A percentile compares a stretch with the other conserved stretches of the same genome.
Evolutionary conservation across 2,888 invertebrate species (phyloP).

Genomic region (Biston betularia): DNA sequence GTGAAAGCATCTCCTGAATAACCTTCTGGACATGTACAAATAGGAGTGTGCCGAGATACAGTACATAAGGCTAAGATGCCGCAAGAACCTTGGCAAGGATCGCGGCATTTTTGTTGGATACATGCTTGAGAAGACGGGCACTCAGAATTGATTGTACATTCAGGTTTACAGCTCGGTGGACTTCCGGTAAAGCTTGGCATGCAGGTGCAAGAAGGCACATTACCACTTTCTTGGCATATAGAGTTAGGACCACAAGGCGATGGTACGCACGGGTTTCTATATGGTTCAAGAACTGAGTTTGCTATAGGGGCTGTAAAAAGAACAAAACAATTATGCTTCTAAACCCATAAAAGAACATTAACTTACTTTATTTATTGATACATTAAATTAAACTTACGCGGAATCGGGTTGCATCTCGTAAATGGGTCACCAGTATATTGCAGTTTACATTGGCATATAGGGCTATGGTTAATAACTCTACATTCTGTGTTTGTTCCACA

Average conservation of each 20-base stretch:
- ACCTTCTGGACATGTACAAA: slow-evolving; percentile 90
- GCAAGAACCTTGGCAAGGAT: slow-evolving; percentile 91
- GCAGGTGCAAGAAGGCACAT: slow-evolving; percentile 88
- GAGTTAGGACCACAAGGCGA: slow-evolving; percentile 91
- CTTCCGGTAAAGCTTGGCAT: slow-evolving; percentile 86
- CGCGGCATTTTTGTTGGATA: slow-evolving; percentile 89
- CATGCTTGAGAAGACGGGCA: slow-evolving; percentile 89
- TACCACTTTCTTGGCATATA: slow-evolving; percentile 86
- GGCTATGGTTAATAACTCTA: slow-evolving; percentile 91
- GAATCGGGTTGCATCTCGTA: slow-evolving; percentile 84
- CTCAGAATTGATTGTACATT: slow-evolving; percentile 90
- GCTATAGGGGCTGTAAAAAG: slow-evolving; percentile 74
- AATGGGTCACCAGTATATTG: slow-evolving; percentile 90
- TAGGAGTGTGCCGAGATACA: slow-evolving; percentile 90
- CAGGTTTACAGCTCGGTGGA: slow-evolving; percentile 89
- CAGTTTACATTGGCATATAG: slow-evolving; percentile 90
- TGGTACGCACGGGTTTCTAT: slow-evolving; percentile 85
- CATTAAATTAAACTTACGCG: slow-evolving; percentile 71
- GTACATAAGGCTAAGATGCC: slow-evolving; percentile 87
- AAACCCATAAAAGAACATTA: background rate
- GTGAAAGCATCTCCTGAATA: slow-evolving; percentile 89
- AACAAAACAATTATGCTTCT: background rate
- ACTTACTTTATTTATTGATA: background rate
- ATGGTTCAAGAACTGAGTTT: slow-evolving; percentile 78
- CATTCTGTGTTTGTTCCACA: slow-evolving; percentile 90